Evolutionary conservation across 2,797 vertebrate genomes (phyloP).

Genomic region (Pangasius sanitwongsei): DNA sequence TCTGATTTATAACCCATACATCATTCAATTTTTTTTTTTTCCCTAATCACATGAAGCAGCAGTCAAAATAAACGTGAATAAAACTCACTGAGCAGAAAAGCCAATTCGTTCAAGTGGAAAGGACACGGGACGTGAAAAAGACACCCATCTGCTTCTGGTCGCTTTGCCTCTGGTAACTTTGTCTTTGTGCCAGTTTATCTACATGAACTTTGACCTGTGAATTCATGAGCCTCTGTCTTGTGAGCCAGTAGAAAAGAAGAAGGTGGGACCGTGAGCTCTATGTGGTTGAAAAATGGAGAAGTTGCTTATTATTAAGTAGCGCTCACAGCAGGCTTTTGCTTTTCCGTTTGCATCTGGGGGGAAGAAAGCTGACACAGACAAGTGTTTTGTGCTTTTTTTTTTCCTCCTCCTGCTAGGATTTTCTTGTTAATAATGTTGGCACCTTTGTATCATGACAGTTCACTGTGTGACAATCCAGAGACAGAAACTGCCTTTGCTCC

Average conservation of each 20-base stretch:
- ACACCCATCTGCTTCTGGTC: background rate
- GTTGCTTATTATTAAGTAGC: background rate
- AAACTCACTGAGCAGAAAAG: background rate
- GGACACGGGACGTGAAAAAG: background rate
- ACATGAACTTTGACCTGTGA: background rate
- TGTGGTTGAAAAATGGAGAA: background rate
- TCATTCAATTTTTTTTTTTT: background rate
- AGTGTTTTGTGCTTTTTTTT: background rate
- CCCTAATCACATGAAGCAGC: background rate
- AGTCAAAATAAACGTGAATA: background rate
- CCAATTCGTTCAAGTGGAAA: background rate
- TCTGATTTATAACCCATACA: background rate
- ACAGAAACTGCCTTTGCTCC: background rate
- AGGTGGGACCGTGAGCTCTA: no score
- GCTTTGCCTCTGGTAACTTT: background rate
- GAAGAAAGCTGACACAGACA: background rate
- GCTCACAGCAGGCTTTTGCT: background rate
- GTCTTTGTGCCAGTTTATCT: background rate
- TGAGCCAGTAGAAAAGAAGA: background rate
- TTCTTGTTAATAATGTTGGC: conserved; percentile 15
- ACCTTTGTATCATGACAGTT: background rate
- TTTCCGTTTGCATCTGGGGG: background rate
- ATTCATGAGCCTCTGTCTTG: background rate
- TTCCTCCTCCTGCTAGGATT: background rate
- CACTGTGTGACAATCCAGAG: conserved; percentile 62